Percentiles rank a stretch among this genome's conserved stretches.
Conservation (phyloP, 2,113 vertebrate genomes). For the Chaetops frenatus region DNA sequence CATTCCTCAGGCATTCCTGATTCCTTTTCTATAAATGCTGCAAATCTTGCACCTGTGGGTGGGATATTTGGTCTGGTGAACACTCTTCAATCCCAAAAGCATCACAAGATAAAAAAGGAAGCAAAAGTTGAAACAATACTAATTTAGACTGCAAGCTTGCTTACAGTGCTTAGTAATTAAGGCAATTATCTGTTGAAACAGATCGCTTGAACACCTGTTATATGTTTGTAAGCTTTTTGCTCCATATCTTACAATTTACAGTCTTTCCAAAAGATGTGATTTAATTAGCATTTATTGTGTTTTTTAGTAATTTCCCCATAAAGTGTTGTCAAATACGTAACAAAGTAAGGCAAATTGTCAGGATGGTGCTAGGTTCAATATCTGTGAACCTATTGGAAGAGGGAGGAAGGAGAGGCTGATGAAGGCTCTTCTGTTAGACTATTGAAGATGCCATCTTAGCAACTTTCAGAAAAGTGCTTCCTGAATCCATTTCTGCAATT, state of each 20-base stretch:
- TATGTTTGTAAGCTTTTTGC: neutral
- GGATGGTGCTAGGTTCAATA: neutral
- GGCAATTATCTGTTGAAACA: neutral
- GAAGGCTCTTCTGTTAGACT: neutral
- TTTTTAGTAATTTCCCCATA: neutral
- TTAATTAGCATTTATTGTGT: neutral
- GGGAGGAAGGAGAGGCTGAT: neutral
- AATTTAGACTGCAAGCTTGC: neutral
- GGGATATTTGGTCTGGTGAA: neutral
- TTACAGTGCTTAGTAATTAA: neutral
- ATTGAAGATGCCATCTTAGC: neutral
- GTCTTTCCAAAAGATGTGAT: neutral
- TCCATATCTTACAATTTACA: neutral
- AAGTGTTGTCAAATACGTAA: neutral
- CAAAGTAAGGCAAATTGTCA: neutral
- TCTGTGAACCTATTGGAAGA: neutral
- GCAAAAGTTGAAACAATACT: neutral
- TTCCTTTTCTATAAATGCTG: neutral
- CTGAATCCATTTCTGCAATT: neutral
- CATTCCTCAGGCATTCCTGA: neutral
- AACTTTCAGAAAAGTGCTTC: neutral
- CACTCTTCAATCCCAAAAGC: neutral
- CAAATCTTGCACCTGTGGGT: neutral
- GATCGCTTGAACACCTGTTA: neutral
- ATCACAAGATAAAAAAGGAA: neutral